Evolutionary conservation across 2,797 vertebrate species (phyloP).

Genomic region (Passerculus sandwichensis): DNA sequence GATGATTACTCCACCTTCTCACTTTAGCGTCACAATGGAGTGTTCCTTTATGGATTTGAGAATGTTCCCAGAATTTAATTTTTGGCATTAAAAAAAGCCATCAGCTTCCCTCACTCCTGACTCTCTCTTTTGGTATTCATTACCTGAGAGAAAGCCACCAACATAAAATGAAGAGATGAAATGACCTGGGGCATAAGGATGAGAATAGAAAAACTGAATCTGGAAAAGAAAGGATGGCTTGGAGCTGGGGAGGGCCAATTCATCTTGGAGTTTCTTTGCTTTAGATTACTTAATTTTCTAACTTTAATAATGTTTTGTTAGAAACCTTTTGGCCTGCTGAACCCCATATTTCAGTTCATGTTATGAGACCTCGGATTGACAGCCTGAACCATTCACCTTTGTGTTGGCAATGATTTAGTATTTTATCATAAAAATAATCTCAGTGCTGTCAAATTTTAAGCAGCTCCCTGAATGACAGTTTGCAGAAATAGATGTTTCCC

Average conservation of each 20-base stretch:
- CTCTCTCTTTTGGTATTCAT: neutral
- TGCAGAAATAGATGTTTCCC: conserved; percentile 22
- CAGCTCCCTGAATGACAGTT: conserved; percentile 20
- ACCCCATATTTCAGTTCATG: neutral
- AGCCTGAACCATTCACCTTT: conserved; percentile 51
- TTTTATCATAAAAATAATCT: conserved; percentile 61
- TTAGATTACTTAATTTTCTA: conserved; percentile 8
- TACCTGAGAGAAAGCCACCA: neutral
- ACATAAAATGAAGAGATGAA: neutral
- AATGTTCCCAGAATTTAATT: neutral
- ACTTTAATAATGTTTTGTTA: neutral
- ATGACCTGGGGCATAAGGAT: neutral
- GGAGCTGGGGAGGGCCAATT: neutral
- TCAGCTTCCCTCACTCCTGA: neutral
- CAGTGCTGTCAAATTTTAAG: conserved; percentile 30
- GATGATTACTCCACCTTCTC: neutral
- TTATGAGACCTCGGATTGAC: neutral
- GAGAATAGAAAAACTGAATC: neutral
- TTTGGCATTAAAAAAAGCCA: neutral
- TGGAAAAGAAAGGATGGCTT: neutral
- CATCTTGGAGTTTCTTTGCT: conserved; percentile 24
- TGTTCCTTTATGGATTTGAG: neutral
- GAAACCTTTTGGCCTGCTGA: neutral
- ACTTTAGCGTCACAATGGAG: neutral
- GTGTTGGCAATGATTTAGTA: conserved; percentile 38